Base-by-base conservation (phyloP, 2,797 vertebrate species). In the Euphonia xanthogaster region DNA sequence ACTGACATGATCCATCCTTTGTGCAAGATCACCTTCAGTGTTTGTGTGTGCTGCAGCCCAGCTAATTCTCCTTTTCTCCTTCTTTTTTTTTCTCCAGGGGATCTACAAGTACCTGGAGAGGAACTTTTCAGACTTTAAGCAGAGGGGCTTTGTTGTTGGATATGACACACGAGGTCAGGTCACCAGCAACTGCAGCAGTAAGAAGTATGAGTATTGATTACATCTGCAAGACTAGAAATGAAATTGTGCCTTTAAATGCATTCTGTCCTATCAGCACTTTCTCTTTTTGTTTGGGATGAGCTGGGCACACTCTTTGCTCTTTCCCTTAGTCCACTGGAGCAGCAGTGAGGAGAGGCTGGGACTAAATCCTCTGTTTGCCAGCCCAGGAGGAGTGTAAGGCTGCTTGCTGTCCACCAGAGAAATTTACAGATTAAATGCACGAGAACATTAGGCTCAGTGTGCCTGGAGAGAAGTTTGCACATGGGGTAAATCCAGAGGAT, bases 111-210 rank as follows among this genome's bases (percentile, higher is more conserved):
- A 99, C 94, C 98, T 99, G 57, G 97, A 98, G 96, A 98, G 97
- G 96, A 98, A 82, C 88, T 98, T 99, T 61, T 97, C 98, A 67
- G 99, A 99, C 97, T 93, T 99, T 70, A 96, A 97, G 94, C 98
- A 98, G 94, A 98, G 98, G 92, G 99, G 99, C 12, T 97, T 99
- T 93, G 99, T 99, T 30, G 97, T 99, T 47, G 99, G 99, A 8
- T 99, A 98, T 79, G 99, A 99, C 97, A 99, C 98, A 80, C 98
- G 99, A 85, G 99, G 98, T 50, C 99, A 99, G 97, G 98, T 98
- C 88, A 98, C 98, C 89, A 99, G 99, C 96, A 98, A 98, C 97
- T 99, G 99, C 98, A 99, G 98, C 98, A 99, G 99, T 94, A 97
- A 98, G 95, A 97, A 99, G 99, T 99, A 98, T 80, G 89, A 65